A percentile compares a stretch with the other conserved stretches of the same genome.
Conservation (phyloP, 2,797 vertebrate species). For the Tragopan temminckii region DNA sequence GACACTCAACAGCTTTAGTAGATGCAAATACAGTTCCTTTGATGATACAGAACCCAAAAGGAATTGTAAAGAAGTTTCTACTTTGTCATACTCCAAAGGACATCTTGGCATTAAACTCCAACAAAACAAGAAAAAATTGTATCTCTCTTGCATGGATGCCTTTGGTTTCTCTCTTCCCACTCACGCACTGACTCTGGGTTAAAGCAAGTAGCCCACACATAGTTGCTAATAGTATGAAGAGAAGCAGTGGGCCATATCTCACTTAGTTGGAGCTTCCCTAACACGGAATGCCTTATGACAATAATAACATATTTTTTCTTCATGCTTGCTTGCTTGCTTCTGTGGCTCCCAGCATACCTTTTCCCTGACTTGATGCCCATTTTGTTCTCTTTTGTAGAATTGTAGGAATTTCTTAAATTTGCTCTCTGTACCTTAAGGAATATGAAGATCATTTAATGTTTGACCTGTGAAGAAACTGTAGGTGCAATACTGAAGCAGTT, state of each 20-base stretch:
- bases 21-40: not conserved
- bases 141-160: not conserved
- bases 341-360: not conserved
- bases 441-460: not conserved
- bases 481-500: not conserved
- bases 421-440: not conserved
- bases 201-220: fast-evolving
- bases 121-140: not conserved
- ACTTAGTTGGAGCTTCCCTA: not conserved
- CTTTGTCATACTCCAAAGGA: not conserved
- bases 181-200: fast-evolving
- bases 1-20: not conserved
- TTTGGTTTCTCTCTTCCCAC: not conserved
- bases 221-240: not conserved
- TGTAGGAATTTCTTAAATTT: not conserved
- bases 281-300: not conserved
- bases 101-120: not conserved
- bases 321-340: not conserved
- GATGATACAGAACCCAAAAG: not conserved
- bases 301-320: not conserved
- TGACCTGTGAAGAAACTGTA: not conserved
- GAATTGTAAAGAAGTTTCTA: not conserved
- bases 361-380: not conserved
- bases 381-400: not conserved
- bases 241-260: not conserved